Conservation (phyloP, 1,140 invertebrate species). For the Cherax destructor region DNA sequence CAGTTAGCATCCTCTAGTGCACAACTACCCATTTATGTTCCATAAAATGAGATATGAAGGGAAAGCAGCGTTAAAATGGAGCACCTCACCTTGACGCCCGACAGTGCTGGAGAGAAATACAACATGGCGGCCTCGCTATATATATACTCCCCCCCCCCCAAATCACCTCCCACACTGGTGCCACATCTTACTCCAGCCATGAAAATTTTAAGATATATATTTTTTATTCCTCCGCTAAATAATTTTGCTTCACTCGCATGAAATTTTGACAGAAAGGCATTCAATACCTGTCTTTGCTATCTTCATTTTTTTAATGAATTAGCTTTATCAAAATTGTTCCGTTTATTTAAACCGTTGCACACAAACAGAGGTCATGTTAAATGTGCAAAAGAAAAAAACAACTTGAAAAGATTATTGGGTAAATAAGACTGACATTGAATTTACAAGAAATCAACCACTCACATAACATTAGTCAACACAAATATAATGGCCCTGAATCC, state of each 20-base stretch:
- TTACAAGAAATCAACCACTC: too few species aligned
- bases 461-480: too few species aligned
- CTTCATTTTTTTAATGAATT: not conserved
- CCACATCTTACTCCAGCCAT: not conserved
- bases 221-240: not conserved
- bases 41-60: too few species aligned
- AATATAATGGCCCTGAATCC: too few species aligned
- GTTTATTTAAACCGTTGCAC: not conserved
- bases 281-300: not conserved
- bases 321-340: not conserved
- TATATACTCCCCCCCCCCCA: not conserved
- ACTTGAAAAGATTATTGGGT: too few species aligned
- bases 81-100: not conserved
- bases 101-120: not conserved
- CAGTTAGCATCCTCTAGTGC: not conserved
- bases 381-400: too few species aligned
- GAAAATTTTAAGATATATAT: not conserved
- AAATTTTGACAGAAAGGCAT: too few species aligned
- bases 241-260: too few species aligned
- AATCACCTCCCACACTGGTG: not conserved
- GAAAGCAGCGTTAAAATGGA: not conserved
- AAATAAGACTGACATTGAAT: too few species aligned
- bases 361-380: not conserved
- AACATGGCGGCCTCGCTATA: not conserved
- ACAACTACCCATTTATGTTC: not conserved